phyloP scores from a whole-genome alignment of 1,140 invertebrate genomes.

The Pseudomyrmex flavicornis region DNA sequence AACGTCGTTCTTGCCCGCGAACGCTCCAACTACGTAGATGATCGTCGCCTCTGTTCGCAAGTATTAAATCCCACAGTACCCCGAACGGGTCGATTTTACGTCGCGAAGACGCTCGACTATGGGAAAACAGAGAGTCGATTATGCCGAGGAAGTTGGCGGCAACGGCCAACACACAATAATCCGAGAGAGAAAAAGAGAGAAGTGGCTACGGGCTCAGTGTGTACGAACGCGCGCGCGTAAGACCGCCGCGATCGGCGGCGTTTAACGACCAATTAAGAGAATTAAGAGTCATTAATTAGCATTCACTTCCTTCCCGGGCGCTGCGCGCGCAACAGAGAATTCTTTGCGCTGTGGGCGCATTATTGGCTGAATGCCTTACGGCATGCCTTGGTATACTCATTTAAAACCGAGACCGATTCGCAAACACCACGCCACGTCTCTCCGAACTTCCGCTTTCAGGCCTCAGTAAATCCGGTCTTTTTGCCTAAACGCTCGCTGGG shows the following conservation, averaged over 20 bases:
- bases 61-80: constrained; percentile 38
- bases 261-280: constrained; percentile 83
- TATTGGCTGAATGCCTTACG: constrained; percentile 77
- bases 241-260: constrained; percentile 73
- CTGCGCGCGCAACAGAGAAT: constrained; percentile 72
- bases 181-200: constrained; percentile 6
- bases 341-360: constrained; percentile 81
- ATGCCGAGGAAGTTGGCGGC: constrained; percentile 13
- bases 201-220: constrained; percentile 67
- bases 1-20: too few relatives aligned
- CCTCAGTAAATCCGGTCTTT: constrained; percentile 58
- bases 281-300: constrained; percentile 86
- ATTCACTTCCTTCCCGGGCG: constrained; percentile 81
- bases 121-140: constrained; percentile 57
- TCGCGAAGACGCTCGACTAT: constrained; percentile 50
- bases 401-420: constrained; percentile 56
- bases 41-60: constrained; percentile 54
- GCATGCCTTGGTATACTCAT: constrained; percentile 63
- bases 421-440: constrained; percentile 51
- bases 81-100: constrained; percentile 60
- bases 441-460: constrained; percentile 71
- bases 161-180: constrained; percentile 15
- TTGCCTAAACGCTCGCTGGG: constrained; percentile 52
- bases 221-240: constrained; percentile 21
- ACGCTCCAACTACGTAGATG: neutral